Conservation (phyloP, 2,888 invertebrate genomes). For the Polydrusus pterygomalis region DNA sequence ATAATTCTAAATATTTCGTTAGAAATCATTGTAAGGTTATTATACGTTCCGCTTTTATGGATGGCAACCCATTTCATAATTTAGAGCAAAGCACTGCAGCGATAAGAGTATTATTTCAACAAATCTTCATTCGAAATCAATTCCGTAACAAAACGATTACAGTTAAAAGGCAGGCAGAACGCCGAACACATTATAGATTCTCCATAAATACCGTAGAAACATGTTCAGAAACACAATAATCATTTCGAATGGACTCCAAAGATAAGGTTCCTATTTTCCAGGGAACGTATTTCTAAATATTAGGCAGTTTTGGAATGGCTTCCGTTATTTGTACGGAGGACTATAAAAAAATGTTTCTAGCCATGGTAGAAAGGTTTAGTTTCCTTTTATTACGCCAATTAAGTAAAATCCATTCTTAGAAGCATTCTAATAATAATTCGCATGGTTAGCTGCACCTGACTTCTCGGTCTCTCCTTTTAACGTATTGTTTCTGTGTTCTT, state of each 20-base stretch:
- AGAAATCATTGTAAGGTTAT: not conserved
- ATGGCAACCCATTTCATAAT: conserved; percentile 18
- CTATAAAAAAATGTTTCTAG: too few relatives aligned
- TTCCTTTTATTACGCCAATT: too few relatives aligned
- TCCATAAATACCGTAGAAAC: conserved; percentile 49
- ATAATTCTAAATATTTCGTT: not conserved
- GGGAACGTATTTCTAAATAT: conserved; percentile 38
- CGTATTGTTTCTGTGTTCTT: too few relatives aligned
- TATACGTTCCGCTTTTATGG: not conserved
- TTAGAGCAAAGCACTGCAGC: conserved; percentile 17
- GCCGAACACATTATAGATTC: conserved; percentile 47
- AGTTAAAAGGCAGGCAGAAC: conserved; percentile 43
- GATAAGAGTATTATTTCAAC: conserved; percentile 50
- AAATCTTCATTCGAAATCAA: conserved; percentile 42
- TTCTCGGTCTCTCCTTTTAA: too few relatives aligned
- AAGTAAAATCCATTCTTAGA: too few relatives aligned
- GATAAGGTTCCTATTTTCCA: conserved; percentile 44
- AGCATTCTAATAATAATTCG: too few relatives aligned
- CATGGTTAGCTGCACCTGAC: too few relatives aligned
- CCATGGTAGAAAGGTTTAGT: too few relatives aligned
- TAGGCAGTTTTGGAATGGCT: conserved; percentile 6
- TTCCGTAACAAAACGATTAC: conserved; percentile 51
- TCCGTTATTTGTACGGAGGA: conserved; percentile 4
- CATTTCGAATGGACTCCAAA: conserved; percentile 47
- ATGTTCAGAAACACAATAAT: conserved; percentile 51